A percentile compares a stretch with the other conserved stretches of the same genome.
Conservation (phyloP, 2,888 invertebrate species). For the Trissoscelio sp. region DNA sequence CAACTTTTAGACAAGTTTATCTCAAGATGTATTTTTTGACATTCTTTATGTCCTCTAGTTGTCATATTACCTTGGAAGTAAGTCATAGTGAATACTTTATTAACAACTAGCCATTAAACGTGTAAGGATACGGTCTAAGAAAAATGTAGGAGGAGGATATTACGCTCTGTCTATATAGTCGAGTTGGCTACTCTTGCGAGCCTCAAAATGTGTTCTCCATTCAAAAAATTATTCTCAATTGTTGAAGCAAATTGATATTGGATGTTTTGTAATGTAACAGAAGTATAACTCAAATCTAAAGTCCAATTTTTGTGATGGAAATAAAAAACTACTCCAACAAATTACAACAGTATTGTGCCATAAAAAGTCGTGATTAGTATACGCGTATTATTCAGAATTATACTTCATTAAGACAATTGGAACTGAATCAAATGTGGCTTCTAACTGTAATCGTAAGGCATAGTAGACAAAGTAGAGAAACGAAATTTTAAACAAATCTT, state of each 20-base stretch:
- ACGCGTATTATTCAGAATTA: conserved; percentile 34
- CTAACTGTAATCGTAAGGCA: conserved; percentile 7
- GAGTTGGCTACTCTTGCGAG: conserved; percentile 1
- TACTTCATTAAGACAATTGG: conserved; percentile 4
- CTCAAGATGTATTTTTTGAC: conserved; percentile 43
- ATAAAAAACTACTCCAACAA: not conserved
- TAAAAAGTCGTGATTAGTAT: conserved; percentile 17
- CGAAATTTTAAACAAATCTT: conserved; percentile 1
- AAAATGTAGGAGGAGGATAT: not conserved
- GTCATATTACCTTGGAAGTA: conserved; percentile 14
- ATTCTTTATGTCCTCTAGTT: conserved; percentile 43
- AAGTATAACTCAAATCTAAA: not conserved
- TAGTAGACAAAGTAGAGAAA: conserved; percentile 5
- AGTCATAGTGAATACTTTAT: conserved; percentile 10
- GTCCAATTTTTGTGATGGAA: too few relatives aligned
- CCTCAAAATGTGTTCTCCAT: conserved; percentile 20
- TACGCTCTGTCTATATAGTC: not conserved
- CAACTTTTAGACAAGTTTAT: conserved; percentile 44
- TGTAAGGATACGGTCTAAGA: not conserved
- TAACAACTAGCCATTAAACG: conserved; percentile 11
- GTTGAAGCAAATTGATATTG: conserved; percentile 3
- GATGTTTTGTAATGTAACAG: conserved; percentile 18
- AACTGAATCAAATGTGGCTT: conserved; percentile 29
- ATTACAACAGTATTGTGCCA: conserved; percentile 52
- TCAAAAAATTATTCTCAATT: not conserved